Base-by-base conservation (phyloP, 2,888 invertebrate species). In the Drosophila ezoana region DNA sequence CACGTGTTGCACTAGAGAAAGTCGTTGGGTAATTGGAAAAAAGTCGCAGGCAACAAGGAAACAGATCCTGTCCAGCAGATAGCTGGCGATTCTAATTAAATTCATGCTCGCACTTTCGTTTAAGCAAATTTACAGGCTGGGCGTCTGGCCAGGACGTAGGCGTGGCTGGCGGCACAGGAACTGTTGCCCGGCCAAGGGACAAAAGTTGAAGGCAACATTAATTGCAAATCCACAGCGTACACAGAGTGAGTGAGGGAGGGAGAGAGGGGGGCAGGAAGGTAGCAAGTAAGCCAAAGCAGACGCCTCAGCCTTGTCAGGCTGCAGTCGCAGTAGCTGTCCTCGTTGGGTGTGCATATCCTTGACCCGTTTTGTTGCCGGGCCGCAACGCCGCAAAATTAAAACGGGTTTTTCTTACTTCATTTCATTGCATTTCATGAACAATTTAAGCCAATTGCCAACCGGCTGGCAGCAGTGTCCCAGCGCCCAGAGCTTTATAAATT, bases 351-450 rank as follows among this genome's bases (percentile, higher is more conserved):
- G 44, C 56, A 73, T 60, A 85, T 89, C 85, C 85, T 85, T 85
- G 85, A 89, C 85, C 85, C 77, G 89, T 72, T 84, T 84, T 63
- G 58, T 61, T 72, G 62, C 64, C 69, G 49, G 48, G 72, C 61
- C 72, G 83, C 77, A 79, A 52, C 60, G 81, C 79, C 82, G 79
- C 87, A 89, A 85, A 79, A 86, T 86, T 81, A 89, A 89, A 86
- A 86, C 85, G 85, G 75, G 82, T 81, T 86, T 85, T 85, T 80
- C 83, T 83, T 88, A 88, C 83, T 83, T 86, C 88, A 72, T 87
- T 86, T 86, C 85, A 85, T 85, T 85, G 89, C 89, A 89, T 87
- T 86, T 86, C 89, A 86, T 86, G 87, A 86, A 89, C 85, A 86
- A 86, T 86, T 86, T 86, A 86, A 86, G 87, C 85, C 89, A 86